Evolutionary conservation across 2,113 vertebrate species (phyloP), one percentile per base, ranked within the genome.

Genomic region (Paedocypris sp.): DNA sequence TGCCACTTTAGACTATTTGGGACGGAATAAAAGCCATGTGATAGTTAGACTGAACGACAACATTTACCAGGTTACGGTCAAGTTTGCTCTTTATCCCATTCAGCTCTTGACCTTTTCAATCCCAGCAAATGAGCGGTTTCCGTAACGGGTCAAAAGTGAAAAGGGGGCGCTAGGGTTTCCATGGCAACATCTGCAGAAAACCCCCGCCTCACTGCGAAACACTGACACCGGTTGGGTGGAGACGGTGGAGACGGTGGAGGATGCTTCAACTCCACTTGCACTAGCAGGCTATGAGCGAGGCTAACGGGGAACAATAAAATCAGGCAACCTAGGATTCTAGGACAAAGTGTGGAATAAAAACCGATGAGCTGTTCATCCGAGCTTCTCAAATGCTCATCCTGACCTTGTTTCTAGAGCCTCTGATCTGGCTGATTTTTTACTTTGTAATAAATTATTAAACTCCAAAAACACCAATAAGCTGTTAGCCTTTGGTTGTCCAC

Each of bases 181-280:
- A 78, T 79, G 73, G 75, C 71, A 80, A 80, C 77, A 10, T 66
- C 69, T 69, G 62, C 66, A 62, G 65, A 63, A 63, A 56, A 28
- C n/a, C 13, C 16, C 16, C 32, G 9, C 3, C 20, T 46, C 19
- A 25, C 10, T 16, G 42, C 22, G 16, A 10, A 53, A 42, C 9
- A 52, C 28, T 33, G 26, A 43, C 51, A 48, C 26, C 28, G 18
- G 23, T 16, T 20, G 29, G 6, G 7, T 32, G 31, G 13, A 18
- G n/a, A 25, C 5, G 22, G 25, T 39, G 6, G 13, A 33, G 49
- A 33, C 8, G 16, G 18, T 63, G 60, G 28, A 50, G 29, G 16
- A 52, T 31, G 36, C 28, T 5, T 20, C 12, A 32, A 50, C 46
- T 49, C 38, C 36, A 50, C 45, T 69, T 45, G 42, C 52, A 69